Evolutionary conservation across 2,888 invertebrate species (phyloP).

Genomic region (Hemicrepidius hirtus): DNA sequence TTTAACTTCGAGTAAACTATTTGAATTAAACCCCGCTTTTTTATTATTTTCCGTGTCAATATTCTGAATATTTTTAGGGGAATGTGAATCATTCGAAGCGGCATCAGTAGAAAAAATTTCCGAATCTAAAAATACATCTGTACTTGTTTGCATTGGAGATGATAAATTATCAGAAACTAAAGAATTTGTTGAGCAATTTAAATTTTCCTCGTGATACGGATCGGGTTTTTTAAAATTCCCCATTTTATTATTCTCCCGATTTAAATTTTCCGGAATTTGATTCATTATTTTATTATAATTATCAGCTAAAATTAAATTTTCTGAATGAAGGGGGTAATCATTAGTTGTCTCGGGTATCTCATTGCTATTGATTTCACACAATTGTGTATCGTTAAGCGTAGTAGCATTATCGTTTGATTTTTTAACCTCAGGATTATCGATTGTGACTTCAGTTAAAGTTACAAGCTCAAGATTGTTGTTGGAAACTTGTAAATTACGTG

Average conservation of each 20-base stretch:
- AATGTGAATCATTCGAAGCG: slow-evolving; percentile 71
- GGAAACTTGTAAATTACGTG: slow-evolving; percentile 34
- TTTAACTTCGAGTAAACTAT: slow-evolving; percentile 56
- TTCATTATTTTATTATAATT: slow-evolving; percentile 34
- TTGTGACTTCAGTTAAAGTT: slow-evolving; percentile 24
- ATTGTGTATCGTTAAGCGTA: slow-evolving; percentile 23
- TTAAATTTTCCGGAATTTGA: slow-evolving; percentile 43
- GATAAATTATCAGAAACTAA: slow-evolving; percentile 71
- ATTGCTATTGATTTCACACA: slow-evolving; percentile 49
- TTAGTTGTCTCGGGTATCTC: slow-evolving; percentile 40
- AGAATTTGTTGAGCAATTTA: slow-evolving; percentile 71
- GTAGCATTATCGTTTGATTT: slow-evolving; percentile 22
- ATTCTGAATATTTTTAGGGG: slow-evolving; percentile 63
- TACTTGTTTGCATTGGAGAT: slow-evolving; percentile 73
- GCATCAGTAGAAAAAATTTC: slow-evolving; percentile 70
- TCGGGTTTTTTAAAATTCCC: slow-evolving; percentile 60
- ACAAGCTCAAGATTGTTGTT: slow-evolving; percentile 41
- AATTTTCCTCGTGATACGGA: slow-evolving; percentile 64
- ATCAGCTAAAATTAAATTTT: slow-evolving; percentile 42
- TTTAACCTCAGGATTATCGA: slow-evolving; percentile 23
- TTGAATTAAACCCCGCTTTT: slow-evolving; percentile 41
- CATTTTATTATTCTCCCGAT: slow-evolving; percentile 53
- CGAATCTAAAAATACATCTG: slow-evolving; percentile 71
- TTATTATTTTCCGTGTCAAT: slow-evolving; percentile 31
- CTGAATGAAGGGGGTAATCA: slow-evolving; percentile 22